Percentiles rank a stretch among this genome's conserved stretches.
phyloP scores from a whole-genome alignment of 1,140 invertebrate species.

The Himalopsyche phryganea region DNA sequence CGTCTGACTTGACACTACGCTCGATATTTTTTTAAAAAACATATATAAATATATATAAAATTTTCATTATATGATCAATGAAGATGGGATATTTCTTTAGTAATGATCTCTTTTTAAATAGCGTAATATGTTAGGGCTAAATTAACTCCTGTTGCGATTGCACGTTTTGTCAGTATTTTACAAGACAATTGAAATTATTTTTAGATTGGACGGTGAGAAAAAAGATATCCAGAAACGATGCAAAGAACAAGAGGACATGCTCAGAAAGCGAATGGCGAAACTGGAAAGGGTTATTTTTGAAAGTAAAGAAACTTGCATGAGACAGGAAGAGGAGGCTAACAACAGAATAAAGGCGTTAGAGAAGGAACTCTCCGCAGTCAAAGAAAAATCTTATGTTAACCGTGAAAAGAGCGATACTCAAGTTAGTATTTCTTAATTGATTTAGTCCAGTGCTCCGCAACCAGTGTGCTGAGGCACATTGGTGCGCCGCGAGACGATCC shows the following conservation, averaged over 20 bases:
- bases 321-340: conserved; percentile 33
- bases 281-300: conserved; percentile 16
- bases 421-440: background rate
- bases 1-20: too few relatives aligned
- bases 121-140: too few relatives aligned
- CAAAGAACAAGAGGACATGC: conserved; percentile 9
- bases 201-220: conserved; percentile 12
- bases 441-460: too few relatives aligned
- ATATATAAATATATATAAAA: too few relatives aligned
- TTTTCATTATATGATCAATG: too few relatives aligned
- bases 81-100: too few relatives aligned
- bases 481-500: too few relatives aligned
- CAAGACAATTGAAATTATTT: conserved; percentile 2
- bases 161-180: too few relatives aligned
- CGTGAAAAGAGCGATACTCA: background rate
- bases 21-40: too few relatives aligned
- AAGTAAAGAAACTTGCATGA: conserved; percentile 16
- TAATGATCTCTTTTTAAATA: too few relatives aligned
- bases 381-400: conserved; percentile 1
- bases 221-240: conserved; percentile 6
- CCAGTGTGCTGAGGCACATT: too few relatives aligned
- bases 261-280: conserved; percentile 14
- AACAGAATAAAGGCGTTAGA: conserved; percentile 38
- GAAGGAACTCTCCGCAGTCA: conserved; percentile 27
- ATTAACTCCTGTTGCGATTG: too few relatives aligned